Evolutionary conservation across 2,113 vertebrate species (phyloP).

Genomic region (Gavia stellata): DNA sequence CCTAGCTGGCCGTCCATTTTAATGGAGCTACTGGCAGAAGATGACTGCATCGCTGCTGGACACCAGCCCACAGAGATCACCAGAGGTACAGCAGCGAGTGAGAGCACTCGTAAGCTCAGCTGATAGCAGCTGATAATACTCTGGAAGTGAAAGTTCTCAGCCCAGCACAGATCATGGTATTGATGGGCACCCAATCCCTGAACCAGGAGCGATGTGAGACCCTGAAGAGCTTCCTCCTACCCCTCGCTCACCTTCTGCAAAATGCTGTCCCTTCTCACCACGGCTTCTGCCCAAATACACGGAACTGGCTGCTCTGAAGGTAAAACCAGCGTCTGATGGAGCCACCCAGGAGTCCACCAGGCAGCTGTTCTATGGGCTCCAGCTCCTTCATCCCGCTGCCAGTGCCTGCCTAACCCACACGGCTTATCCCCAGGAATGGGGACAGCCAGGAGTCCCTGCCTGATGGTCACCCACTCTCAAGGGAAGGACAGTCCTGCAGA

Average conservation of each 20-base stretch:
- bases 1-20: not conserved
- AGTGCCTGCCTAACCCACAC: not conserved
- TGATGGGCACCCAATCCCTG: not conserved
- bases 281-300: not conserved
- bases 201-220: not conserved
- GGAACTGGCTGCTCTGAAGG: not conserved
- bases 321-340: not conserved
- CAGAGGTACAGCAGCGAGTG: rapidly evolving
- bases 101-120: not conserved
- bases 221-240: not conserved
- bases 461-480: not conserved
- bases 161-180: rapidly evolving
- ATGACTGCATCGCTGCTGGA: not conserved
- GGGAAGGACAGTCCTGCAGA: not conserved
- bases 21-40: not conserved
- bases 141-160: not conserved
- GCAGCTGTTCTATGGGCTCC: not conserved
- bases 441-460: not conserved
- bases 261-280: not conserved
- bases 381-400: not conserved
- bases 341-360: not conserved
- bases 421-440: not conserved
- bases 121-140: rapidly evolving
- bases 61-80: not conserved
- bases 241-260: not conserved